A percentile compares a stretch with the other conserved stretches of the same genome.
Conservation (phyloP, 1,140 invertebrate genomes). For the Bombus cullumanus region DNA sequence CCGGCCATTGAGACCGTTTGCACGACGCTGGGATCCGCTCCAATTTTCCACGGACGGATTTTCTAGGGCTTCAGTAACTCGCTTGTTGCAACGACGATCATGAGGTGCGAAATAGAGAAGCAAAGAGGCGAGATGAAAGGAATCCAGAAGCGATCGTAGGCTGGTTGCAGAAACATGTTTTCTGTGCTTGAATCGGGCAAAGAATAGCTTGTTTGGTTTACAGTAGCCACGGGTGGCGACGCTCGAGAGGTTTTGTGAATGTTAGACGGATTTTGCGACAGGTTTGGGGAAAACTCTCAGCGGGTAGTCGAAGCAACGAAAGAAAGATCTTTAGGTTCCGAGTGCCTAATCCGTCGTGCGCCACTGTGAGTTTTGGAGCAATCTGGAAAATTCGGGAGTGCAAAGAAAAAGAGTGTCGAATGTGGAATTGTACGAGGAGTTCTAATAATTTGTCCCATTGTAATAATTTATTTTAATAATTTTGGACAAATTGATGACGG, state of each 20-base stretch:
- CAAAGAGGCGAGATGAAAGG: slow-evolving; percentile 45
- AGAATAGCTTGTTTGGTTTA: slow-evolving; percentile 63
- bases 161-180: slow-evolving; percentile 28
- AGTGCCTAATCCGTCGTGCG: slow-evolving; percentile 66
- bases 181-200: slow-evolving; percentile 1
- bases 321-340: slow-evolving; percentile 61
- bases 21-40: slow-evolving; percentile 63
- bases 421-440: neutral
- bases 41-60: slow-evolving; percentile 60
- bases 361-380: neutral
- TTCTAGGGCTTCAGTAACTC: neutral
- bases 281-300: slow-evolving; percentile 74
- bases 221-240: slow-evolving; percentile 60
- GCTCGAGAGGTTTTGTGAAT: slow-evolving; percentile 36
- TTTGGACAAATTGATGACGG: neutral
- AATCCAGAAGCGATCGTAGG: neutral
- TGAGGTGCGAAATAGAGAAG: slow-evolving; percentile 59
- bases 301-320: slow-evolving; percentile 50
- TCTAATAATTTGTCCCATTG: neutral
- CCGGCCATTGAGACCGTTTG: slow-evolving; percentile 45
- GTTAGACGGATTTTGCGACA: slow-evolving; percentile 67
- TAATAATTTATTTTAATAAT: neutral
- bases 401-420: neutral
- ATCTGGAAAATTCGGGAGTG: neutral
- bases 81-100: neutral